phyloP scores from a whole-genome alignment of 2,797 vertebrate species.

The Falco columbarius region DNA sequence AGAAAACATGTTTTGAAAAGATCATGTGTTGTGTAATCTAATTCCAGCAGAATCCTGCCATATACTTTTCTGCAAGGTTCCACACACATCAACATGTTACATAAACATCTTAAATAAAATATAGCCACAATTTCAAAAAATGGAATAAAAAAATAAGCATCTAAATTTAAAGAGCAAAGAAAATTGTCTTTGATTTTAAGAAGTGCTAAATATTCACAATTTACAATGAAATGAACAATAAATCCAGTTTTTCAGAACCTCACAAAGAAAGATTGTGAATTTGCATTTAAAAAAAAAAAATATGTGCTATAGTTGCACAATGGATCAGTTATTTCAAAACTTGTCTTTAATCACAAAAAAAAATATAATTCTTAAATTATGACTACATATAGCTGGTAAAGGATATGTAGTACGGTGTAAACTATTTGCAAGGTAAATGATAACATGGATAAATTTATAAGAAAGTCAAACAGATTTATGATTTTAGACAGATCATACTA shows the following conservation, averaged over 20 bases:
- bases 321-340: not conserved
- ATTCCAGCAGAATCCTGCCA: not conserved
- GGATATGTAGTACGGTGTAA: not conserved
- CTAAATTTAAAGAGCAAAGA: not conserved
- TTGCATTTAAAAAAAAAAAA: not conserved
- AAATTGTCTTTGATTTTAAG: not conserved
- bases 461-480: not conserved
- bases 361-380: not conserved
- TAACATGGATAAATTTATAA: not conserved
- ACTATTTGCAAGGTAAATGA: not conserved
- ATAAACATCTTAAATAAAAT: not conserved
- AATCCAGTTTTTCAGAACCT: not conserved
- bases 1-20: not conserved
- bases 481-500: not conserved
- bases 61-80: not conserved
- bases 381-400: not conserved
- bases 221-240: not conserved
- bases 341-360: not conserved
- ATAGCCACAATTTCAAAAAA: not conserved
- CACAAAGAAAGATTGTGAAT: fast-evolving
- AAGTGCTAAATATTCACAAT: not conserved
- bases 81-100: not conserved
- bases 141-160: not conserved
- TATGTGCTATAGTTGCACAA: not conserved
- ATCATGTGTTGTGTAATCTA: not conserved